Evolutionary conservation across 2,113 vertebrate genomes (phyloP), one percentile per base, ranked within the genome.

Genomic region (Oncorhynchus mykiss): DNA sequence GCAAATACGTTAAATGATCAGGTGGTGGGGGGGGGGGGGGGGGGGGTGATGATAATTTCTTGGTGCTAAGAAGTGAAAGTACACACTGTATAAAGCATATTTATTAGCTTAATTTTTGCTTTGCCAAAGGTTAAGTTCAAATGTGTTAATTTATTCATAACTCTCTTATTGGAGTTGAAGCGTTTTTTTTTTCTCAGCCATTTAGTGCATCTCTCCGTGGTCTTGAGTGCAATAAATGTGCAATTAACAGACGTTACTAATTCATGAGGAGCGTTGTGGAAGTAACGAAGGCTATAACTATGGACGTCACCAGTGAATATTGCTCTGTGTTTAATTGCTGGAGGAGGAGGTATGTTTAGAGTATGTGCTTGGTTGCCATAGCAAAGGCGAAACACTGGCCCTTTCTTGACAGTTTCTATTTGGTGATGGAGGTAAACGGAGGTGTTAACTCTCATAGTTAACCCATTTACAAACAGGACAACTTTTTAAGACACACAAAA

Each of bases 241-340:
- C 89, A 91, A 91, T 90, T 91, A 91, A 90, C 87, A 87, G 80
- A 89, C 86, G 86, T 91, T 88, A 91, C 89, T 91, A 93, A 93
- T 91, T 90, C 88, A 93, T 91, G 90, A 91, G 89, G 85, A 90
- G 85, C 85, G 83, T 80, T 85, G 86, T 88, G 87, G 84, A 88
- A 87, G 84, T 90, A 91, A 91, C 90, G 82, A 90, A 90, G 90
- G 85, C 84, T 90, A 88, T 88, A 90, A 91, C 87, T 91, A 89
- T 78, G 87, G 84, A 89, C 81, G 76, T 84, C 88, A 88, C 86
- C 86, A 79, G 86, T 78, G 82, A 82, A 90, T 91, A 90, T 91
- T 91, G 89, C 90, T 89, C 82, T 89, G 85, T 49, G 87, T 93
- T 91, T 91, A 91, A 92, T 92, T 92, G 87, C 84, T 79, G 75